Evolutionary conservation across 1,140 invertebrate species (phyloP), one percentile per base, ranked within the genome.

Genomic region (Aphelinus atriplicis): DNA sequence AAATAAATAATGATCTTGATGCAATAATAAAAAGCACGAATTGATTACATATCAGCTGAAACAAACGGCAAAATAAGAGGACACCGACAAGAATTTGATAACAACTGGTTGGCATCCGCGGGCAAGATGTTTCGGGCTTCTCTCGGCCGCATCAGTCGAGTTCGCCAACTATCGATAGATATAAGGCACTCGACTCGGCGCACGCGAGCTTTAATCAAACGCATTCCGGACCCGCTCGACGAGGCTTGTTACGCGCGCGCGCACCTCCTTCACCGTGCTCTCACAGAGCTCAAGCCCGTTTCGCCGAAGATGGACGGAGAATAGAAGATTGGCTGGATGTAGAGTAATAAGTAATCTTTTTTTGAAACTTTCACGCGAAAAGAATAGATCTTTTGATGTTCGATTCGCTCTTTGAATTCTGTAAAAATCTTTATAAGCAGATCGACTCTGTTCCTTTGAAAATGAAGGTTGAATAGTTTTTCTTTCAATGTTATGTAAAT

Each of bases 121-220:
- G 48, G 42, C 46, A 46, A 66, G 53, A 66, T 65, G 66, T 73
- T 73, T 66, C 53, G 55, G 55, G 53, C 57, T 46, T 45, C 6
- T 67, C 68, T 71, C 56, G 46, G 58, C 68, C 62, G 66, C 75
- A 77, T 75, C 77, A 78, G 70, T 78, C 73, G 73, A 76, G 76
- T 78, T 79, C 71, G 70, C 47, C 43, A 58, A 65, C 71, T 77
- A 75, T 79, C 76, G 70, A 77, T 77, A 63, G 76, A 76, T 75
- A 69, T 68, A 79, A 80, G 78, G 67, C 67, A 70, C 65, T 71
- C 69, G 75, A 78, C 64, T 71, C 51, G 71, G 62, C 56, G 57
- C 69, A 26, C 26, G 26, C 26, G 51, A 53, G 71, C 73, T 79
- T 79, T 76, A 79, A 80, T 80, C 73, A 76, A 79, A 80, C 76